Conservation (phyloP, 1,140 invertebrate species). For the Drosophila littoralis region DNA sequence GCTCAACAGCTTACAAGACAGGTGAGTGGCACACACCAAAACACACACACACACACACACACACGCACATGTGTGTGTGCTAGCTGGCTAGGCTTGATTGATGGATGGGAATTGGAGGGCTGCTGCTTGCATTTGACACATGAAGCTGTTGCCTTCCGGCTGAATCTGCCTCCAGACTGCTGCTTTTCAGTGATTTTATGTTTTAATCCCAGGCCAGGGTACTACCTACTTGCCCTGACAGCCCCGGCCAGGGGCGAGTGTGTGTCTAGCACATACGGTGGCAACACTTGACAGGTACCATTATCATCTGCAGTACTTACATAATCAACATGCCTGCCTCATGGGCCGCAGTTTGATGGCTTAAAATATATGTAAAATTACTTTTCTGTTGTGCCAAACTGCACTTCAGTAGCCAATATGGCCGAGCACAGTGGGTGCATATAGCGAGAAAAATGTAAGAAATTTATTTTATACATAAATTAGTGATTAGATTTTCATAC, state of each 20-base stretch:
- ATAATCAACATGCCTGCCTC: conserved; percentile 59
- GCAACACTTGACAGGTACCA: conserved; percentile 66
- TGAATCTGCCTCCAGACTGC: conserved; percentile 17
- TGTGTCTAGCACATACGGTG: conserved; percentile 23
- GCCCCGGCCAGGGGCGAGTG: neutral
- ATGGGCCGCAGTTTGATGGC: conserved; percentile 28
- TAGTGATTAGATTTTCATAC: too few relatives aligned
- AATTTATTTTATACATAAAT: neutral
- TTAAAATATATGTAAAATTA: conserved; percentile 69
- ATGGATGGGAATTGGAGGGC: conserved; percentile 33
- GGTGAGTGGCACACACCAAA: conserved; percentile 71
- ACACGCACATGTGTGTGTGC: neutral
- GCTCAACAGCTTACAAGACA: conserved; percentile 81
- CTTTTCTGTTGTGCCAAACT: conserved; percentile 39
- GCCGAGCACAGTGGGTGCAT: conserved; percentile 5
- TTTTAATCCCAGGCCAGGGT: conserved; percentile 57
- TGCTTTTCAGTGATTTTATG: conserved; percentile 52
- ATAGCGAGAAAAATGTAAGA: neutral
- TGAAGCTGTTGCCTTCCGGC: conserved; percentile 14
- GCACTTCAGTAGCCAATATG: neutral
- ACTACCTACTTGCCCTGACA: neutral
- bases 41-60: conserved; percentile 1
- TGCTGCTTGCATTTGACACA: conserved; percentile 61
- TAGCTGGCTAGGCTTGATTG: conserved; percentile 30
- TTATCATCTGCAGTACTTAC: conserved; percentile 71